Base-by-base conservation (phyloP, 2,113 vertebrate genomes). In the Andinoacara biseriatus region DNA sequence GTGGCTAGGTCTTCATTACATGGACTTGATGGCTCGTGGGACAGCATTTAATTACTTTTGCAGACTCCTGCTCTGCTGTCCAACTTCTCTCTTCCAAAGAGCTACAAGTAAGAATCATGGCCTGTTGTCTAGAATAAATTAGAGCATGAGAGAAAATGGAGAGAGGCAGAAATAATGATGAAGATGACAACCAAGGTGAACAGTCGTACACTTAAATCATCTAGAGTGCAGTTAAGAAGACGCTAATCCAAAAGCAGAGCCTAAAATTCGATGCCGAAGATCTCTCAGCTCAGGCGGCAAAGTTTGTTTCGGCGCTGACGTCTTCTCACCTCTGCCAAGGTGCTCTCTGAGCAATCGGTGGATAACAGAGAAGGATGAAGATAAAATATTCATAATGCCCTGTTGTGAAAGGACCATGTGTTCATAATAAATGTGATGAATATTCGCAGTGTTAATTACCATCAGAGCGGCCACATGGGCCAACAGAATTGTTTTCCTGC, bases 381-480 rank as follows among this genome's bases (percentile, higher is more conserved):
- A 83, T 92, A 59, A 91, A 91, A 90, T 89, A 90, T 92, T 92
- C 88, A 87, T 87, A 56, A 56, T 78, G 67, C 63, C 86, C 85
- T 74, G 87, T 86, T 84, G 79, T 89, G 88, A 91, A 87, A 87
- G 86, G 83, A 91, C 92, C 91, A 86, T 90, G 90, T 92, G 91
- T 90, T 93, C 78, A 1, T 87, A 89, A 91, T 89, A 89, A 93
- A 89, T 75, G 67, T 90, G 91, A 93, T 94, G 91, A 94, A 93
- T 94, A 94, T 93, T 89, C 80, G 1, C 56, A 5, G 81, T 82
- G 88, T 89, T 94, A 92, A 94, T 93, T 91, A 94, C 90, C 87
- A 80, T 72, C 92, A 91, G 81, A 90, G 90, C 86, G 83, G 86
- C 87, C 92, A 81, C 87, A 90, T 90, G 93, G 89, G 91, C 87